phyloP scores from a whole-genome alignment of 2,888 invertebrate genomes.

The Calameuta idolon region DNA sequence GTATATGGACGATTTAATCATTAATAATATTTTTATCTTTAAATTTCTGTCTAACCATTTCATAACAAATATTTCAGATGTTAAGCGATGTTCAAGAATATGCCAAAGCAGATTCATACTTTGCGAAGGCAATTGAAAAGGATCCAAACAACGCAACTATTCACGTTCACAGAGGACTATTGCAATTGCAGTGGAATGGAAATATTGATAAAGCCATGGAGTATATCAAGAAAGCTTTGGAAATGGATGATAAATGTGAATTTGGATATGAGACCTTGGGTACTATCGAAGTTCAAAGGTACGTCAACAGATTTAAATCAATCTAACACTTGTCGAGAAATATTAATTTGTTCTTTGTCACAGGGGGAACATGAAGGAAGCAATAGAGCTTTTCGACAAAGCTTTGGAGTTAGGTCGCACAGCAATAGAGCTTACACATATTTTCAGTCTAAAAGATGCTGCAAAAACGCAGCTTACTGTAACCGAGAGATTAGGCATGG shows the following conservation, averaged over 20 bases:
- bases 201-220: slow-evolving; percentile 83
- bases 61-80: slow-evolving; percentile 66
- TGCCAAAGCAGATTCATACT: slow-evolving; percentile 84
- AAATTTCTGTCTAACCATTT: background rate
- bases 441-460: slow-evolving; percentile 90
- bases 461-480: slow-evolving; percentile 90
- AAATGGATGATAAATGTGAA: slow-evolving; percentile 91
- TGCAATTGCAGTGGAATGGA: slow-evolving; percentile 87
- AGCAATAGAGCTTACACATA: slow-evolving; percentile 89
- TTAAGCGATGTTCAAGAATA: slow-evolving; percentile 87
- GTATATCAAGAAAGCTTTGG: slow-evolving; percentile 84
- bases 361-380: slow-evolving; percentile 85
- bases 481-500: slow-evolving; percentile 79
- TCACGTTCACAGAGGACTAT: slow-evolving; percentile 87
- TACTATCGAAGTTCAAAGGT: slow-evolving; percentile 90
- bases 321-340: background rate
- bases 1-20: slow-evolving; percentile 61
- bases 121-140: slow-evolving; percentile 82
- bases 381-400: slow-evolving; percentile 88
- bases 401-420: slow-evolving; percentile 89
- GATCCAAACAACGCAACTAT: slow-evolving; percentile 89
- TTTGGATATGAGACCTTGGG: slow-evolving; percentile 96
- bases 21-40: background rate
- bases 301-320: slow-evolving; percentile 2
- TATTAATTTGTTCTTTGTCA: slow-evolving; percentile 12